phyloP scores from a whole-genome alignment of 2,113 vertebrate genomes.

The Emberiza fucata region DNA sequence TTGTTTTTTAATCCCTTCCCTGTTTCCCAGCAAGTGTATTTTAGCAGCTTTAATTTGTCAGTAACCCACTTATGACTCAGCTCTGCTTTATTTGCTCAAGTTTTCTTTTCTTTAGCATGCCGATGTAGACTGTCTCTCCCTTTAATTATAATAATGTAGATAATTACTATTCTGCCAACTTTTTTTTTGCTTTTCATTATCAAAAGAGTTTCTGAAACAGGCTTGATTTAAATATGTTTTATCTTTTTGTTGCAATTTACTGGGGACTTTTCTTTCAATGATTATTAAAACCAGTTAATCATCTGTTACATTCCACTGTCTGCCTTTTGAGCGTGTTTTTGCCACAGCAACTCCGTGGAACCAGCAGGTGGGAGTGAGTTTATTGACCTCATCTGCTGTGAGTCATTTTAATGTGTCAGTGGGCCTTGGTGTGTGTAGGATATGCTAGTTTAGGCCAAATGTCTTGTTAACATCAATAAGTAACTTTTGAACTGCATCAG shows the following conservation, averaged over 20 bases:
- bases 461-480: background rate
- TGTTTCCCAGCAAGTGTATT: slow-evolving; percentile 2
- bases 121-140: background rate
- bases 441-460: background rate
- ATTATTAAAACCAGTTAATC: background rate
- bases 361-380: background rate
- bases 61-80: slow-evolving; percentile 18
- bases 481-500: background rate
- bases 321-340: background rate
- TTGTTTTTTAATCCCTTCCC: slow-evolving; percentile 37
- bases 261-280: background rate
- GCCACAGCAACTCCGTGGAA: background rate
- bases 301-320: background rate
- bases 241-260: background rate
- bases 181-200: background rate
- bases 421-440: background rate
- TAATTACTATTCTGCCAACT: slow-evolving; percentile 3
- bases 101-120: background rate
- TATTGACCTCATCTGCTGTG: background rate
- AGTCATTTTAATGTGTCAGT: background rate
- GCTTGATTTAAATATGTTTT: background rate
- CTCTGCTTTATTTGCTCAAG: background rate
- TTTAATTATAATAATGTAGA: slow-evolving; percentile 24
- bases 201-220: background rate
- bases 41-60: slow-evolving; percentile 34